Evolutionary conservation across 2,888 invertebrate species (phyloP).

Genomic region (Keiferia lycopersicella): DNA sequence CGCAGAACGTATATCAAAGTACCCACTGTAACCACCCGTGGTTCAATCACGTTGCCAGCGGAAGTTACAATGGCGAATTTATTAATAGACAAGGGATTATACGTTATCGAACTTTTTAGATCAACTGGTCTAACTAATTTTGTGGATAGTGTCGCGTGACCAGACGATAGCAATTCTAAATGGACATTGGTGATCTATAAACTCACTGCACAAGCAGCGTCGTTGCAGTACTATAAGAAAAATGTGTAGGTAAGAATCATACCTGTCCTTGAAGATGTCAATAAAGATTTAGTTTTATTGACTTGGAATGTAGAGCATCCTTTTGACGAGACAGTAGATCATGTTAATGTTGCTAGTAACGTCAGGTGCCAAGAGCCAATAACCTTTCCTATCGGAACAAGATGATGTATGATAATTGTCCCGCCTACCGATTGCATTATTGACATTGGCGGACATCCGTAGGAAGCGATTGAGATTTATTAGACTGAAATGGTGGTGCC

Average conservation of each 20-base stretch:
- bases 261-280: neutral
- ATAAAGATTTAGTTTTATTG: neutral
- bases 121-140: conserved; percentile 20
- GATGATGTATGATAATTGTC: conserved; percentile 9
- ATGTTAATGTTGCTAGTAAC: conserved; percentile 13
- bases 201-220: too few relatives aligned
- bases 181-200: too few relatives aligned
- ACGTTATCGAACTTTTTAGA: conserved; percentile 23
- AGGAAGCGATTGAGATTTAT: conserved; percentile 8
- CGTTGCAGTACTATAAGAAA: too few relatives aligned
- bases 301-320: conserved; percentile 18
- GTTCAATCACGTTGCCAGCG: conserved; percentile 28
- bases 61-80: conserved; percentile 29
- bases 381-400: conserved; percentile 26
- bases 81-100: conserved; percentile 25
- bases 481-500: neutral
- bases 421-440: conserved; percentile 17
- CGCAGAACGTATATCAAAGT: conserved; percentile 38
- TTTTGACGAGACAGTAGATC: conserved; percentile 12
- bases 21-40: conserved; percentile 15
- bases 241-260: neutral
- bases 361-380: conserved; percentile 29
- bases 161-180: too few relatives aligned
- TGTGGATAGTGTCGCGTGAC: neutral
- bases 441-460: conserved; percentile 20